Evolutionary conservation across 2,113 vertebrate genomes (phyloP).

Genomic region (Cheirogaleus medius): DNA sequence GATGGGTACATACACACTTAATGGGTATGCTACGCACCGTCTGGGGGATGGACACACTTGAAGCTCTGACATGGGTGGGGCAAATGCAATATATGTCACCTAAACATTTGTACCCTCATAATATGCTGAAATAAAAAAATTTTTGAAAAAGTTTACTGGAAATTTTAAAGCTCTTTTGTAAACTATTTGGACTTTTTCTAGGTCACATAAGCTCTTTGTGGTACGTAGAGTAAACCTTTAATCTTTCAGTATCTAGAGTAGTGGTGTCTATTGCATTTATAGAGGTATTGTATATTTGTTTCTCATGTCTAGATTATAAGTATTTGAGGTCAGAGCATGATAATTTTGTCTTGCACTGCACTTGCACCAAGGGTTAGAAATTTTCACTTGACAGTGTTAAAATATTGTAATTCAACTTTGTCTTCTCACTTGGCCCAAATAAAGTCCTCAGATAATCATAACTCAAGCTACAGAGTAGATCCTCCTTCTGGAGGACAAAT

Average conservation of each 20-base stretch:
- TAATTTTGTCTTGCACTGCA: background rate
- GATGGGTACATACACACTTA: too few relatives aligned
- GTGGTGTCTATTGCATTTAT: background rate
- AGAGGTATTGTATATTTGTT: background rate
- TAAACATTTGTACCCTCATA: too few relatives aligned
- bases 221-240: background rate
- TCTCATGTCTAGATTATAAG: background rate
- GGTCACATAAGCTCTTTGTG: background rate
- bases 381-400: conserved; percentile 2
- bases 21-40: too few relatives aligned
- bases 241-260: background rate
- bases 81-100: too few relatives aligned
- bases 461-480: background rate
- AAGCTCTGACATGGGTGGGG: too few relatives aligned
- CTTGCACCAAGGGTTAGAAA: background rate
- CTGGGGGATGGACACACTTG: too few relatives aligned
- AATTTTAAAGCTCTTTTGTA: background rate
- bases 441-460: background rate
- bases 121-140: too few relatives aligned
- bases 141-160: background rate
- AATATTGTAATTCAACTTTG: background rate
- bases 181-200: background rate
- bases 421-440: background rate
- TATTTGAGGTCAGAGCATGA: background rate
- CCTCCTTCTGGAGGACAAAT: background rate